These are phyloP conservation scores for Cryptocephalus primarius DNA, from an alignment of 2,888 invertebrate genomes.

Conservation along the genomic window DNA sequence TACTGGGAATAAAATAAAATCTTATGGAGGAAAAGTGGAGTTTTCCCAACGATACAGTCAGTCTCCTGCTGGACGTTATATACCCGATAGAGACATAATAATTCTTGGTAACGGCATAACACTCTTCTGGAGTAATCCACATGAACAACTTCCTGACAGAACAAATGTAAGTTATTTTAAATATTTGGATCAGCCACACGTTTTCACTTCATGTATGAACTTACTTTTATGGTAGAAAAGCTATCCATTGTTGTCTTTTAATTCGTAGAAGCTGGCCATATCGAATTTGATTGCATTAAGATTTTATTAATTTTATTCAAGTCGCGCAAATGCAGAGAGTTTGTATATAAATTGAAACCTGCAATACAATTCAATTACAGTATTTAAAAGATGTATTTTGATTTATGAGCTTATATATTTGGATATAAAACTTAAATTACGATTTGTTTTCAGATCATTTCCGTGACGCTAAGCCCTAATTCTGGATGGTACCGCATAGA, in stretches of 20 bases:
- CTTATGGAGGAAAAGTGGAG: constrained; percentile 76
- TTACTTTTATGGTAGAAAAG: too few relatives aligned
- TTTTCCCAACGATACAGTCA: constrained; percentile 60
- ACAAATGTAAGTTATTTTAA: constrained; percentile 45
- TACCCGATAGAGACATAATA: constrained; percentile 70
- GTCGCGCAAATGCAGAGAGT: too few relatives aligned
- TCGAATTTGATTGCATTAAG: too few relatives aligned
- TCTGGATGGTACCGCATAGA: constrained; percentile 51
- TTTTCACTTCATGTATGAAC: too few relatives aligned
- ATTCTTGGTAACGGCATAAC: constrained; percentile 68
- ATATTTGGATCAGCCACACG: not conserved
- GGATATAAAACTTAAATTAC: too few relatives aligned
- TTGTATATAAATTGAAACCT: too few relatives aligned
- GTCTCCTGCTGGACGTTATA: constrained; percentile 38
- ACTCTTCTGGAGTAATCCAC: constrained; percentile 63
- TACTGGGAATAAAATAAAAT: constrained; percentile 66
- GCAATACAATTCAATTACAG: too few relatives aligned
- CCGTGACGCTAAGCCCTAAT: constrained; percentile 54
- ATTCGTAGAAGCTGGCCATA: too few relatives aligned
- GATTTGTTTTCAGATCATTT: constrained; percentile 40
- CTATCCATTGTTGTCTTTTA: too few relatives aligned
- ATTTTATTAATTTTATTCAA: too few relatives aligned
- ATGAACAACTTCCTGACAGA: constrained; percentile 43
- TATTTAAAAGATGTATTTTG: too few relatives aligned
- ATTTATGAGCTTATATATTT: too few relatives aligned